Conservation (phyloP, 1,140 invertebrate genomes). For the Cyphomyrmex costatus region DNA sequence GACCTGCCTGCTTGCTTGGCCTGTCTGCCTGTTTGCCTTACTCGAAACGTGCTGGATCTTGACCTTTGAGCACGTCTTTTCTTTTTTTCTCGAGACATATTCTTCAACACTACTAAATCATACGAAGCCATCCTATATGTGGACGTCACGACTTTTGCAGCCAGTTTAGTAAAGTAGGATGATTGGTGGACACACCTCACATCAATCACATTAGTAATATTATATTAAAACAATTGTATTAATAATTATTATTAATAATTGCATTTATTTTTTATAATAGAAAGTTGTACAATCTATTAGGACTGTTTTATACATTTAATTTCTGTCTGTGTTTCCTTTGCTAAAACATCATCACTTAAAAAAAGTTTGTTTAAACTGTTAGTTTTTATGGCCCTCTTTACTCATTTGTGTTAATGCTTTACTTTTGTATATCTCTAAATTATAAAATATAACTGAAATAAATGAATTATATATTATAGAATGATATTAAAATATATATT, state of each 20-base stretch:
- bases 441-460: no score
- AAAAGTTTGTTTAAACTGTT: background rate
- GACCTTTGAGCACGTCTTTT: constrained; percentile 56
- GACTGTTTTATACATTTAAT: background rate
- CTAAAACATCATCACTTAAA: background rate
- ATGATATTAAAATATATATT: background rate
- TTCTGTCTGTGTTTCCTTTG: background rate
- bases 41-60: constrained; percentile 66
- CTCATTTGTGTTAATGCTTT: no score
- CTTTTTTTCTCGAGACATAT: background rate
- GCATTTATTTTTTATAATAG: background rate
- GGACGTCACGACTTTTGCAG: background rate
- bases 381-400: no score
- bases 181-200: background rate
- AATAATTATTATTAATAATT: constrained; percentile 25
- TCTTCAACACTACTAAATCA: constrained; percentile 51
- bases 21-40: constrained; percentile 20
- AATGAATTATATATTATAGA: background rate
- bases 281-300: background rate
- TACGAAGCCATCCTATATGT: background rate
- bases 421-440: no score
- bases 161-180: background rate
- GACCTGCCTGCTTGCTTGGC: constrained; percentile 5
- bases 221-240: background rate
- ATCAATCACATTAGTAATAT: background rate